Conservation (phyloP, 1,140 invertebrate species). For the Drosophila bocqueti region DNA sequence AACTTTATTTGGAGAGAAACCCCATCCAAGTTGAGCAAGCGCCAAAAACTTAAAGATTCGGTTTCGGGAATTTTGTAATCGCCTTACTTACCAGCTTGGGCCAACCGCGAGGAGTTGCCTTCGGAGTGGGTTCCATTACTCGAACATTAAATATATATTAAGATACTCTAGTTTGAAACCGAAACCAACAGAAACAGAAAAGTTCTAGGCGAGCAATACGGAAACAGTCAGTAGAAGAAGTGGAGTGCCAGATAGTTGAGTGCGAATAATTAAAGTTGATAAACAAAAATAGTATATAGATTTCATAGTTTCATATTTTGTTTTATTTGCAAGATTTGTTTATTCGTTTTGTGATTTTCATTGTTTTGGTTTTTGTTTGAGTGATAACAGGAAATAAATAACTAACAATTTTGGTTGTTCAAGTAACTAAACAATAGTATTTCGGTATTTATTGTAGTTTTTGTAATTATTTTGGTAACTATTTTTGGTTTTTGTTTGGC, state of each 20-base stretch:
- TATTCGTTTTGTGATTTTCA: conserved; percentile 53
- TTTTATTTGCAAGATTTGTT: conserved; percentile 60
- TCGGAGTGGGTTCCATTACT: conserved; percentile 33
- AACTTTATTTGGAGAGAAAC: background rate
- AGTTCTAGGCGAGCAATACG: conserved; percentile 65
- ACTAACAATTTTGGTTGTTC: conserved; percentile 36
- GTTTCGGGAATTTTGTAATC: background rate
- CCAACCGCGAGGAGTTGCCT: conserved; percentile 25
- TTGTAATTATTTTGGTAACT: conserved; percentile 1
- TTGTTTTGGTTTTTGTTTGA: conserved; percentile 36
- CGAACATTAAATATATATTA: conserved; percentile 21
- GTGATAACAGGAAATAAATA: conserved; percentile 52
- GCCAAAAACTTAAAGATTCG: conserved; percentile 3
- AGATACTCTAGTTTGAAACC: conserved; percentile 26
- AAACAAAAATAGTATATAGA: conserved; percentile 35
- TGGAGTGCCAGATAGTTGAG: conserved; percentile 49
- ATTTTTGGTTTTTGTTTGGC: conserved; percentile 19
- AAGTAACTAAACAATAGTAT: conserved; percentile 42
- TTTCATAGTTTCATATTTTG: conserved; percentile 41
- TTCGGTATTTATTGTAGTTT: conserved; percentile 5
- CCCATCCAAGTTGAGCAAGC: conserved; percentile 28
- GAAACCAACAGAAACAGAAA: conserved; percentile 17
- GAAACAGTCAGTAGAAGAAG: conserved; percentile 40
- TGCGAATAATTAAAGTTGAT: conserved; percentile 48
- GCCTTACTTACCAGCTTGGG: conserved; percentile 31